Evolutionary conservation across 2,888 invertebrate species (phyloP).

Genomic region (Eristalis intricaria): DNA sequence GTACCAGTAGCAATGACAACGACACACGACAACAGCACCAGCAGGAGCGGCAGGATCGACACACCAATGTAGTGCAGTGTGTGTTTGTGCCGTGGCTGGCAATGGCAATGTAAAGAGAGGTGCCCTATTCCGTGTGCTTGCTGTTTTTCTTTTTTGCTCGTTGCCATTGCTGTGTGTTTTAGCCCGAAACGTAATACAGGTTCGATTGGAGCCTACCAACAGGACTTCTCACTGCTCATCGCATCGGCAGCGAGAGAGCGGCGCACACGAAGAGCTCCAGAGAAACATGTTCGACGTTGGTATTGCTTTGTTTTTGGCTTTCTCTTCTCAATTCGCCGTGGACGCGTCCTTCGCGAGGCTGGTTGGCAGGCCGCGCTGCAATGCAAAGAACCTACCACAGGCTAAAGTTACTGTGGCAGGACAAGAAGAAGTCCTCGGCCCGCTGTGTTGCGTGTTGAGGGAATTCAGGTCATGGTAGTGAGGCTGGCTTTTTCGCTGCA

Average conservation of each 20-base stretch:
- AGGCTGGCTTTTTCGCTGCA: conserved; percentile 44
- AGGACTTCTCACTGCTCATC: neutral
- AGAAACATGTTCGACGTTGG: conserved; percentile 60
- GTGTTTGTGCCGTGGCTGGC: conserved; percentile 29
- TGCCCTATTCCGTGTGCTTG: conserved; percentile 38
- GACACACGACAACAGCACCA: conserved; percentile 32
- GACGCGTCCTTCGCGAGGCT: conserved; percentile 52
- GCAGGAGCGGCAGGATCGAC: conserved; percentile 16
- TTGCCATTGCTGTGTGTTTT: neutral
- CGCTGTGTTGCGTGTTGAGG: conserved; percentile 9
- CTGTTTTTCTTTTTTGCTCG: neutral
- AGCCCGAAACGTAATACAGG: conserved; percentile 20
- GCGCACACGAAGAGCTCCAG: conserved; percentile 6
- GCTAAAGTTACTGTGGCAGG: conserved; percentile 64
- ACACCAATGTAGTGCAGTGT: conserved; percentile 50
- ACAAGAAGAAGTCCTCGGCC: conserved; percentile 36
- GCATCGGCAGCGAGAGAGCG: neutral
- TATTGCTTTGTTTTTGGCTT: neutral
- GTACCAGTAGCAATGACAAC: conserved; percentile 39
- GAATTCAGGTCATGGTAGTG: conserved; percentile 70
- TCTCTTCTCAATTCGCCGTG: neutral
- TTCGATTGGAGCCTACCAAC: conserved; percentile 62
- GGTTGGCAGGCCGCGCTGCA: conserved; percentile 5
- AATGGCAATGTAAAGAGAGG: conserved; percentile 60
- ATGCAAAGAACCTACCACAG: conserved; percentile 68